These are phyloP conservation scores for Babylonia areolata DNA, from an alignment of 1,140 invertebrate genomes.

Conservation along the genomic window DNA sequence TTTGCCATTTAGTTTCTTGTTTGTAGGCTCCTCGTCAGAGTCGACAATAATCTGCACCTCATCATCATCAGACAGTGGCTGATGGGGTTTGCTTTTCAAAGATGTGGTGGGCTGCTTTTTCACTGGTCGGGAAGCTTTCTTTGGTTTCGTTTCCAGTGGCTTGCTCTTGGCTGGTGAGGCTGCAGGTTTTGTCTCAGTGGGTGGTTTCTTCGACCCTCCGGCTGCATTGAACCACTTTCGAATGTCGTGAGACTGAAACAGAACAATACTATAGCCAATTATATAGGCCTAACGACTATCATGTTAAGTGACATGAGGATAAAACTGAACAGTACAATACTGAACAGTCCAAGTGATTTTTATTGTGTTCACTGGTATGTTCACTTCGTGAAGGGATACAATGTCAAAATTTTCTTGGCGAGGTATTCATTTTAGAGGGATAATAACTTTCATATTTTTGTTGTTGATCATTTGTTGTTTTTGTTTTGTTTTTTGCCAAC, in stretches of 20 bases:
- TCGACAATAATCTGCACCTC: conserved; percentile 5
- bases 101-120: neutral
- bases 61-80: neutral
- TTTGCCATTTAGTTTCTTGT: conserved; percentile 49
- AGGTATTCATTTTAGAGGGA: too few relatives aligned
- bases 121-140: neutral
- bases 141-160: neutral
- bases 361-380: neutral
- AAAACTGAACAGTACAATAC: neutral
- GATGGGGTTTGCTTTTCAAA: neutral
- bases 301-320: too few relatives aligned
- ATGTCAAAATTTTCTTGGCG: neutral
- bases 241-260: conserved; percentile 57
- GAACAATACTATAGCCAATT: too few relatives aligned
- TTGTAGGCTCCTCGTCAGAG: conserved; percentile 6
- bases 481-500: too few relatives aligned
- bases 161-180: conserved; percentile 25
- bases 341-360: neutral
- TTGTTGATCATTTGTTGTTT: too few relatives aligned
- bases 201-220: conserved; percentile 35
- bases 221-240: conserved; percentile 53
- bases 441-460: too few relatives aligned
- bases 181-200: conserved; percentile 8
- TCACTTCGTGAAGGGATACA: neutral
- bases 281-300: too few relatives aligned